Conservation (phyloP, 2,888 invertebrate genomes). For the Nebria brevicollis region DNA sequence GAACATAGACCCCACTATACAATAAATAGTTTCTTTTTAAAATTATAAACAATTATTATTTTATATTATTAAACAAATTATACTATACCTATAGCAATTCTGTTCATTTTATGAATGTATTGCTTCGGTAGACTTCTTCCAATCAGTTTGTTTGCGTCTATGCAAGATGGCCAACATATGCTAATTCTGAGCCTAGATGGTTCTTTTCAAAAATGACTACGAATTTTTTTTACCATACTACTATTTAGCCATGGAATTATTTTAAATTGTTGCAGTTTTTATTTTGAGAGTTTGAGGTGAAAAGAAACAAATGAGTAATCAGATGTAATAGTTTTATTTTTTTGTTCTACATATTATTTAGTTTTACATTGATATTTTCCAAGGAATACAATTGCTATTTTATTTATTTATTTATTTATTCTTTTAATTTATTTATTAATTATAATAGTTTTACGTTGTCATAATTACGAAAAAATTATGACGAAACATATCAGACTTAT, state of each 20-base stretch:
- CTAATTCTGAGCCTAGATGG: neutral
- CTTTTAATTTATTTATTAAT: neutral
- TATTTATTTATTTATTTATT: neutral
- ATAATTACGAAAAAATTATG: slow-evolving; percentile 24
- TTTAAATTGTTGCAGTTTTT: neutral
- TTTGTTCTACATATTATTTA: neutral
- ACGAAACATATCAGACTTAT: slow-evolving; percentile 57
- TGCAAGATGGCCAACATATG: too few relatives aligned
- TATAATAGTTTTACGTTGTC: slow-evolving; percentile 1
- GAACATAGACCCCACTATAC: too few relatives aligned
- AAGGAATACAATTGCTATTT: slow-evolving; percentile 1
- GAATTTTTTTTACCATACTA: neutral
- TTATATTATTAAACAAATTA: too few relatives aligned
- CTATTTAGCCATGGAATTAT: neutral
- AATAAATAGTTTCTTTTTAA: too few relatives aligned
- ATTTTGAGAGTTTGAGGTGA: neutral
- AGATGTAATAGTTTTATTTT: neutral
- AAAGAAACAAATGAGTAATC: neutral
- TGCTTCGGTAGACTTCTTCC: too few relatives aligned
- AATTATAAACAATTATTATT: too few relatives aligned
- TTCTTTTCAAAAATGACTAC: neutral
- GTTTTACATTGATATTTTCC: slow-evolving; percentile 1
- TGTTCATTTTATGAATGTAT: too few relatives aligned
- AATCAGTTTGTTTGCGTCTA: too few relatives aligned
- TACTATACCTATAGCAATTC: too few relatives aligned